A percentile compares a stretch with the other conserved stretches of the same genome.
These are phyloP conservation scores for Polydrusus cervinus DNA, from an alignment of 2,888 invertebrate genomes.

Conservation along the genomic window DNA sequence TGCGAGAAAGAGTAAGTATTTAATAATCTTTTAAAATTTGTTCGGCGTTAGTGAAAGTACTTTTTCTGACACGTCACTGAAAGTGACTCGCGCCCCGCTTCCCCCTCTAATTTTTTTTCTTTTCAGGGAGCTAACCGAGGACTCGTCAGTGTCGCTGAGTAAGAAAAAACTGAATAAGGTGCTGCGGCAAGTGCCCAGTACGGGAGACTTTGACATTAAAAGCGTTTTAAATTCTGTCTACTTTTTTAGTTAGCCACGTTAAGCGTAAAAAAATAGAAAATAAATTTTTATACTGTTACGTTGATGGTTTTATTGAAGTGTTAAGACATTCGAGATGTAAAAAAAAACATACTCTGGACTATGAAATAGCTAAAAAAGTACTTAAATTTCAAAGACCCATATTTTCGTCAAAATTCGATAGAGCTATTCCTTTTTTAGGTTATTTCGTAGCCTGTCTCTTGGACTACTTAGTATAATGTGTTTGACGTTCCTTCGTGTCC, in stretches of 20 bases:
- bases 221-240: conserved; percentile 86
- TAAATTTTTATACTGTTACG: conserved; percentile 24
- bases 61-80: too few species aligned
- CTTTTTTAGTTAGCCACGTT: conserved; percentile 83
- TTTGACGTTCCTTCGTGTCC: too few species aligned
- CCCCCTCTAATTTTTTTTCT: too few species aligned
- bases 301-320: conserved; percentile 2
- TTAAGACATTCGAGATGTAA: too few species aligned
- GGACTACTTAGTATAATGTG: too few species aligned
- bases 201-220: conserved; percentile 84
- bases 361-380: too few species aligned
- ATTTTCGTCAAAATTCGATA: too few species aligned
- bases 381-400: too few species aligned
- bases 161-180: conserved; percentile 78
- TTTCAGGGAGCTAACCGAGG: conserved; percentile 73
- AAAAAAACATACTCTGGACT: too few species aligned
- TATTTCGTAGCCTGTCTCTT: too few species aligned
- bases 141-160: conserved; percentile 74
- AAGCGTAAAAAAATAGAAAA: conserved; percentile 7
- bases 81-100: too few species aligned
- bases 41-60: conserved; percentile 30
- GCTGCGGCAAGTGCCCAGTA: conserved; percentile 79
- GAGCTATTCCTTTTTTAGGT: too few species aligned
- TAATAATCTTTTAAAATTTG: not conserved
- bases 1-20: conserved; percentile 75